Evolutionary conservation across 2,888 invertebrate genomes (phyloP), one percentile per base, ranked within the genome.

Genomic region (Lepidocyrtoides sp.): DNA sequence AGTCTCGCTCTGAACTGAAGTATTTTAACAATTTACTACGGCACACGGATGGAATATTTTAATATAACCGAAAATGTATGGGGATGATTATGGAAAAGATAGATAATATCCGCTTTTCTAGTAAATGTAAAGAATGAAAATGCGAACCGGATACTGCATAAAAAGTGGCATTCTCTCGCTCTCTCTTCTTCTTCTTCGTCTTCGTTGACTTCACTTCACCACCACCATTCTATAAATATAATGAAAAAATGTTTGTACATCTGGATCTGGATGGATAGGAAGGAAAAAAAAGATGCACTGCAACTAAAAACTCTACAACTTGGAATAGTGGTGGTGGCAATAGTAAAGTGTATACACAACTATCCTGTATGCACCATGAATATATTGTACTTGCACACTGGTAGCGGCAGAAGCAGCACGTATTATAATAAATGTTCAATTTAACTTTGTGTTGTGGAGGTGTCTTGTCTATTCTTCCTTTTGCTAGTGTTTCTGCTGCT

Each of bases 121-220:
- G 12, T 66, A n/a, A n/a, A n/a, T n/a, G n/a, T n/a, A 29, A 32
- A 77, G 69, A 72, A 84, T 72, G 84, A 84, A 84, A 84, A 69
- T 60, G 86, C 86, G 77, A 86, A 86, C 86, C 86, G 86, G 86
- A 86, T 86, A 86, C 86, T 86, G 86, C 86, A 86, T 77, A 86
- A 86, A 82, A 86, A 75, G 57, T 69, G 60, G 32, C 32, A 66
- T 48, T 48, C 69, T 66, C 66, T 69, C 48, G 48, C 79, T 54
- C 7, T 57, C 17, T 57, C 2, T 2, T 48, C n/a, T 12, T 75
- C 44, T 63, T 2, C 7, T 2, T 66, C 32, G 20, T 60, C 41
- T 82, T 60, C 41, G 48, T 77, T 54, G 54, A 77, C 51, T 77
- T 77, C 29, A 77, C 77, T 77, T 77, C 77, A 48, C 77, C 77